Conservation (phyloP, 2,113 vertebrate genomes). For the Lepisosteus oculatus region DNA sequence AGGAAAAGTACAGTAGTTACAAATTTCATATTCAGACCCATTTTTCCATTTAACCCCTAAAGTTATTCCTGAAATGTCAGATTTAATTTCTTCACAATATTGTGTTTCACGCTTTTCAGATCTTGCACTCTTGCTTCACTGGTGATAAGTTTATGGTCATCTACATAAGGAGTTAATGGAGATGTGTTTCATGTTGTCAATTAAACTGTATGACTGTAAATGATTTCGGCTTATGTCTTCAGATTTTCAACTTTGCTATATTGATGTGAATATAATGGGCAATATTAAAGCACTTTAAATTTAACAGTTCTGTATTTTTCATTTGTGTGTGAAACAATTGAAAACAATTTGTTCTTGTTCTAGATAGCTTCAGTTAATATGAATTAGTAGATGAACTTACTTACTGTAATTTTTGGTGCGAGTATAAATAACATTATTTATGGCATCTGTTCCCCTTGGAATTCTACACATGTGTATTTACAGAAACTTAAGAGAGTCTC, state of each 20-base stretch:
- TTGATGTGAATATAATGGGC: slow-evolving; percentile 19
- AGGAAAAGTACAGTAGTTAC: too few species aligned
- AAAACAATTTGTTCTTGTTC: neutral
- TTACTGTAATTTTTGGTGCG: neutral
- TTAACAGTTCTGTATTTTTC: neutral
- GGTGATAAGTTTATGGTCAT: too few species aligned
- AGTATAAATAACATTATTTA: neutral
- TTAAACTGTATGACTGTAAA: neutral
- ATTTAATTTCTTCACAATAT: too few species aligned
- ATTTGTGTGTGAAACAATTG: neutral
- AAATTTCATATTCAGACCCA: too few species aligned
- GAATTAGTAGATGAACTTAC: too few species aligned
- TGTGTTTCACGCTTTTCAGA: too few species aligned
- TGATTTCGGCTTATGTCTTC: neutral
- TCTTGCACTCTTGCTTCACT: too few species aligned
- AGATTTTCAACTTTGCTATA: slow-evolving; percentile 11
- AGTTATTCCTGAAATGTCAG: too few species aligned
- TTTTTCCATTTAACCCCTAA: too few species aligned
- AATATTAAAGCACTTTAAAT: slow-evolving; percentile 27
- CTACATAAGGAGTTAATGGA: too few species aligned
- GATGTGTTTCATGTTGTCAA: neutral
- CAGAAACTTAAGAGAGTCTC: neutral
- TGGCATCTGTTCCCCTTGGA: neutral
- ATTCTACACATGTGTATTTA: neutral
- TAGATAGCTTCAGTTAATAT: too few species aligned